Evolutionary conservation across 2,797 vertebrate species (phyloP).

Genomic region (Rhinella marina): DNA sequence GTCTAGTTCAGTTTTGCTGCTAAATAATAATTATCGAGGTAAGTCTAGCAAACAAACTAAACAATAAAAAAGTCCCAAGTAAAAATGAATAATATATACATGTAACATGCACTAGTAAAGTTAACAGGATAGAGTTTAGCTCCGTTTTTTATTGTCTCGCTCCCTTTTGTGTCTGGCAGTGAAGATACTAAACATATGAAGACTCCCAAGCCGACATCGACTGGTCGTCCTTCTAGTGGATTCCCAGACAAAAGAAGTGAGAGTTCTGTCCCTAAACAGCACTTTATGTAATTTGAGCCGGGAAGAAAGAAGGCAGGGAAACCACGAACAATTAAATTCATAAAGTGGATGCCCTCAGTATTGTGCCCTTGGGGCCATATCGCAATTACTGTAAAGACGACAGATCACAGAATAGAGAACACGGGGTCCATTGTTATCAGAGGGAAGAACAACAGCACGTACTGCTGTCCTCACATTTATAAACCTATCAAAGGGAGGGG

Average conservation of each 20-base stretch:
- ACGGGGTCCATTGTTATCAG: slow-evolving; percentile 31
- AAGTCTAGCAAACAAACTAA: too few species aligned
- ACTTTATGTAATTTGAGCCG: slow-evolving; percentile 19
- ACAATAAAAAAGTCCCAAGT: too few species aligned
- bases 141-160: background rate
- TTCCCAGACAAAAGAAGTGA: slow-evolving; percentile 3
- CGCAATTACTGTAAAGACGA: slow-evolving; percentile 33
- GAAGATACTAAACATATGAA: background rate
- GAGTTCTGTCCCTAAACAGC: background rate
- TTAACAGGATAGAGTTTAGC: background rate
- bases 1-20: too few species aligned
- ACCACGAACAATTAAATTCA: slow-evolving; percentile 35
- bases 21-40: too few species aligned
- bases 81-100: background rate
- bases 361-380: slow-evolving; percentile 19
- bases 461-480: background rate
- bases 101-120: background rate
- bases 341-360: slow-evolving; percentile 31
- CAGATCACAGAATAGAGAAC: slow-evolving; percentile 33
- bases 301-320: slow-evolving; percentile 10
- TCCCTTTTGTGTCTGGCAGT: background rate
- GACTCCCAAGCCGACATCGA: background rate
- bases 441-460: background rate
- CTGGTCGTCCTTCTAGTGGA: background rate
- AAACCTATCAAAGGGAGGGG: background rate